Evolutionary conservation across 2,113 vertebrate species (phyloP), one percentile per base, ranked within the genome.

Genomic region (Alethe castanea): DNA sequence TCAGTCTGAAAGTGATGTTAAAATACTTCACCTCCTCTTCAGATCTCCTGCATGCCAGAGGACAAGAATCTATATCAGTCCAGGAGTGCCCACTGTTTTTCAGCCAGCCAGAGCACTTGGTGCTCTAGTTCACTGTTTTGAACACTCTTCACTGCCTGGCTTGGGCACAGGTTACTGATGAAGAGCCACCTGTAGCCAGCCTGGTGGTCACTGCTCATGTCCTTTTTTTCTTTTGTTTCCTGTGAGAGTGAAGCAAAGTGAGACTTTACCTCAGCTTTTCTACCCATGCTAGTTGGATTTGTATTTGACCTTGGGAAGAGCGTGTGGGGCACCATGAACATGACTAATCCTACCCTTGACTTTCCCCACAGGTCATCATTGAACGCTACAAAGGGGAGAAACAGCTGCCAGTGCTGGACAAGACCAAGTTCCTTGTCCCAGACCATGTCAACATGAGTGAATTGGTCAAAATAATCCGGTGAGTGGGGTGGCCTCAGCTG

Each of bases 371-470:
- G 99, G 99, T 99, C 92, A 99, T 99, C 97, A 99, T 99, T 3
- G 99, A 99, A 94, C 97, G 99, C 45, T 99, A 99, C 86, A 99
- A 99, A 98, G 99, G 99, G 25, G 99, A 99, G 97, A 99, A 99
- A 48, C 99, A 99, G 97, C 98, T 99, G 72, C 99, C 99, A 0
- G 98, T 99, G 90, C 90, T 99, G 98, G 99, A 99, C 97, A 99
- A 99, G 97, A 99, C 99, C 96, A 99, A 99, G 98, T 99, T 99
- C 96, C 98, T 99, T 92, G 99, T 99, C 17, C 99, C 99, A 1
- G 99, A 99, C 94, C 99, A 99, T 22, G 99, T 99, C 96, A 99
- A 99, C 97, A 99, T 99, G 99, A 99, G 99, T 47, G 99, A 99
- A 97, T 93, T 99, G 97, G 99, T 99, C 77, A 99, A 99, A 98